These are phyloP conservation scores for Magallana ariakensis DNA, from an alignment of 1,140 invertebrate species.

Conservation along the genomic window DNA sequence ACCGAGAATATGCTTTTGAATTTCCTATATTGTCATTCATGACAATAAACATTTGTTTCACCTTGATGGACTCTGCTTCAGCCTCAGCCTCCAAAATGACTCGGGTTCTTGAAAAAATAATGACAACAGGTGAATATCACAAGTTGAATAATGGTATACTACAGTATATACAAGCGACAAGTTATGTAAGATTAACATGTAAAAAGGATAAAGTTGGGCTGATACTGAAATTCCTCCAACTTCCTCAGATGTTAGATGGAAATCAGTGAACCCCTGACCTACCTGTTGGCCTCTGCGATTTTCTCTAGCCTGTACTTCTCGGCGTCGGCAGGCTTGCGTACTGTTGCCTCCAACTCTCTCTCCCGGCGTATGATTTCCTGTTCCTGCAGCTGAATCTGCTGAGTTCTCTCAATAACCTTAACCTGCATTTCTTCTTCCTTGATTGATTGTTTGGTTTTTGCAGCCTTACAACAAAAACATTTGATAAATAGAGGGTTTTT, in stretches of 20 bases:
- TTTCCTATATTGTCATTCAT: too few species aligned
- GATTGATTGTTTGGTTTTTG: slow-evolving; percentile 96
- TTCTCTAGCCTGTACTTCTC: slow-evolving; percentile 96
- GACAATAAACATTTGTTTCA: slow-evolving; percentile 71
- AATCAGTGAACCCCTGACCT: not conserved
- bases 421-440: slow-evolving; percentile 99
- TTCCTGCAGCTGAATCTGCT: slow-evolving; percentile 87
- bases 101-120: slow-evolving; percentile 82
- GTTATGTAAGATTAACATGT: not conserved
- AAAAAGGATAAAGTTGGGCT: too few species aligned
- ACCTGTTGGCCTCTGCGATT: slow-evolving; percentile 92
- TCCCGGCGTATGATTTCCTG: slow-evolving; percentile 79
- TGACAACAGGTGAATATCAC: too few species aligned
- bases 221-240: too few species aligned
- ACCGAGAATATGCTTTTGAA: too few species aligned
- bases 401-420: slow-evolving; percentile 93
- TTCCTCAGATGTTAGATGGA: too few species aligned
- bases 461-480: slow-evolving; percentile 88
- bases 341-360: slow-evolving; percentile 91
- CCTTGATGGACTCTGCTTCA: slow-evolving; percentile 92
- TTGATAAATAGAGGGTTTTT: too few species aligned
- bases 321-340: slow-evolving; percentile 94
- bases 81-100: slow-evolving; percentile 95
- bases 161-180: not conserved
- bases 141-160: not conserved